Conservation (phyloP, 2,797 vertebrate species). For the Falco peregrinus region DNA sequence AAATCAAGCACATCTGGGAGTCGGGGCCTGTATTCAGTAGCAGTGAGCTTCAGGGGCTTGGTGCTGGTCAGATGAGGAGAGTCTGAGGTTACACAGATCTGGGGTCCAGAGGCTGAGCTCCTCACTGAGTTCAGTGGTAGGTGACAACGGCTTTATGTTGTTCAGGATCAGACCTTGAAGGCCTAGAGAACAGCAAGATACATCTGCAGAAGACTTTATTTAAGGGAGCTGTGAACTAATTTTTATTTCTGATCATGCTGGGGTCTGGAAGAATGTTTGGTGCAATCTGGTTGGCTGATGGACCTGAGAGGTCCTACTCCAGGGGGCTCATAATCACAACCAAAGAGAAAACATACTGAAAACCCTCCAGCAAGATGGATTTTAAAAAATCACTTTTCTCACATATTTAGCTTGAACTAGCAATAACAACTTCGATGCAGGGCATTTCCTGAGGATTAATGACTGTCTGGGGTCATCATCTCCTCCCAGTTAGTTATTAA, state of each 20-base stretch:
- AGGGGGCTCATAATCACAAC: not conserved
- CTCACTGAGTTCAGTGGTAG: not conserved
- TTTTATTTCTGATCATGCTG: not conserved
- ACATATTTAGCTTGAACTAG: conserved; percentile 67
- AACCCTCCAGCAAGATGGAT: not conserved
- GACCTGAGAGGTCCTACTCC: not conserved
- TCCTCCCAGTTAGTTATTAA: conserved; percentile 77
- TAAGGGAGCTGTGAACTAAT: not conserved
- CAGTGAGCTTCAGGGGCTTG: fast-evolving
- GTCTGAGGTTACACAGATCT: not conserved
- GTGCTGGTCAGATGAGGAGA: not conserved
- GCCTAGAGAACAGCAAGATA: not conserved
- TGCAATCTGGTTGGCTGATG: not conserved
- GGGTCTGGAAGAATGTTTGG: not conserved
- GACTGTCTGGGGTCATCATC: conserved; percentile 80
- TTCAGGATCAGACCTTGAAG: not conserved
- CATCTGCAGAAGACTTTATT: not conserved
- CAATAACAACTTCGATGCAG: conserved; percentile 73
- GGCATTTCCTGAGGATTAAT: conserved; percentile 83
- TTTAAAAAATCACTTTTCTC: conserved; percentile 37
- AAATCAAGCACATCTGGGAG: not conserved
- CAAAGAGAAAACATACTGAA: conserved; percentile 32
- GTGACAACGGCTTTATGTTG: not conserved
- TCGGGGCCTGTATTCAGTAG: not conserved
- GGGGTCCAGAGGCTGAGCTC: not conserved